These are phyloP conservation scores for Etheostoma perlongum DNA, from an alignment of 2,797 vertebrate genomes.

Conservation along the genomic window DNA sequence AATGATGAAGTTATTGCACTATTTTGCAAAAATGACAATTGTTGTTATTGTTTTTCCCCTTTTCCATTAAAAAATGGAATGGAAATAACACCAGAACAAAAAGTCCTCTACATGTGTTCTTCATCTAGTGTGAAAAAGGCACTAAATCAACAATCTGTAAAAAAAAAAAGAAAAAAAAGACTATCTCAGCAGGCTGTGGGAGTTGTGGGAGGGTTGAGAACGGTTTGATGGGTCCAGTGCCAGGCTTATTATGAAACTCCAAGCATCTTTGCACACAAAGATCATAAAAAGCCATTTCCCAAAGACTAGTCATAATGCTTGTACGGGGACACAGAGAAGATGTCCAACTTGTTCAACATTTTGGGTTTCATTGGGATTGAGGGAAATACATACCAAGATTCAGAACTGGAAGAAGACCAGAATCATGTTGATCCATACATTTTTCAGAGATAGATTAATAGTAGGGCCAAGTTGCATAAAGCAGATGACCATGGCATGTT, in stretches of 20 bases:
- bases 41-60: slow-evolving; percentile 22
- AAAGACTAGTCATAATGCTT: slow-evolving; percentile 26
- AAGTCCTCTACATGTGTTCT: slow-evolving; percentile 78
- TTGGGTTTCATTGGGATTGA: slow-evolving; percentile 44
- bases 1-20: background rate
- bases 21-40: slow-evolving; percentile 51
- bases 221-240: slow-evolving; percentile 41
- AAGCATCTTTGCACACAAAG: slow-evolving; percentile 48
- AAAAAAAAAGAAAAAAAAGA: background rate
- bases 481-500: slow-evolving; percentile 17
- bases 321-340: background rate
- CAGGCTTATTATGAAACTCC: slow-evolving; percentile 38
- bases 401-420: slow-evolving; percentile 40
- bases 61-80: slow-evolving; percentile 28
- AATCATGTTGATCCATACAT: slow-evolving; percentile 13
- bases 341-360: slow-evolving; percentile 54
- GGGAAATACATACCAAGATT: slow-evolving; percentile 31
- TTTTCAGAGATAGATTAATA: slow-evolving; percentile 7
- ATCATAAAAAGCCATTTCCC: slow-evolving; percentile 59
- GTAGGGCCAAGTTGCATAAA: background rate
- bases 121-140: slow-evolving; percentile 79
- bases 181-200: slow-evolving; percentile 36
- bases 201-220: slow-evolving; percentile 33
- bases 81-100: slow-evolving; percentile 48
- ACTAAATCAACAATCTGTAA: slow-evolving; percentile 53